Evolutionary conservation across 2,113 vertebrate species (phyloP), one percentile per base, ranked within the genome.

Genomic region (Ceratotherium simum): DNA sequence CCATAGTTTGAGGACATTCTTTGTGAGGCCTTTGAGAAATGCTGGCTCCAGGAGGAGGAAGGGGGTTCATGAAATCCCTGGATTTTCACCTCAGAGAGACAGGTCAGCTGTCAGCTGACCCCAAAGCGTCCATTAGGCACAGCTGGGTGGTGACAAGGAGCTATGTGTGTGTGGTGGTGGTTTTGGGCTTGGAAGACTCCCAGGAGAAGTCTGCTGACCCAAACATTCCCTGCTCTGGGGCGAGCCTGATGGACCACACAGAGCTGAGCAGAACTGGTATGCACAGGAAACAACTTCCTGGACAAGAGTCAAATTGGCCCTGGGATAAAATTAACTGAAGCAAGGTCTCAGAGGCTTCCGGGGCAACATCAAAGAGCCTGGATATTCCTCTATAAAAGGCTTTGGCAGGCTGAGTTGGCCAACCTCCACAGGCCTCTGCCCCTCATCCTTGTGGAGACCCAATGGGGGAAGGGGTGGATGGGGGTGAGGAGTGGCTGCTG

Each of bases 391-490:
- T 36, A 0, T 8, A 13, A 20, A 18, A 76, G 92, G 58, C 18
- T 9, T 1, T 65, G 46, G 39, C 46, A 67, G 62, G 48, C 81
- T 25, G 7, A 39, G 56, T 2, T 23, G 21, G 46, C 67, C 36
- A 6, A 1, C 7, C 31, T 82, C 48, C 29, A 0, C 12, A 6
- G 13, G 75, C 46, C 75, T 65, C 64, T 56, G 42, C 21, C 42
- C 80, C 36, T 48, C 11, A 17, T 70, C 82, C 16, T 13, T 6
- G 6, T 27, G 23, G 48, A 21, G 20, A 91, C 11, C 14, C 31
- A 14, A 14, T 12, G n/a, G 58, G 16, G 6, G 39, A 6, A 5
- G 39, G 7, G 6, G 13, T 1, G 1, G 18, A 33, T 42, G 21
- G 1, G 5, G 9, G 29, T 17, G 7, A 14, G 9, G 33, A 5